phyloP scores from a whole-genome alignment of 2,888 invertebrate genomes.

The Globia sparganii region DNA sequence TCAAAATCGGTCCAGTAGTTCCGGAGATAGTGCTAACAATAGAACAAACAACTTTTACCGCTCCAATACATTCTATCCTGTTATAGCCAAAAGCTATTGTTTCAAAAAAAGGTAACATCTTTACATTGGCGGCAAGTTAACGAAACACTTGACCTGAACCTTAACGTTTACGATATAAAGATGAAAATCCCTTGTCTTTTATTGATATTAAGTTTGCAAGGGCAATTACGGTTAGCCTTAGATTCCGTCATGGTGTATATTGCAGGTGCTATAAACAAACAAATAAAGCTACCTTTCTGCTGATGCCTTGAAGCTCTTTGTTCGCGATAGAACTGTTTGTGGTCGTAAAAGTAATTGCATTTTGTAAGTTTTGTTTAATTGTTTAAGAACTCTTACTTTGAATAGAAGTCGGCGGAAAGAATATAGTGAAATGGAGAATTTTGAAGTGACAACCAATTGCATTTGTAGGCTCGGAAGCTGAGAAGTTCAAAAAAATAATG shows the following conservation, averaged over 20 bases:
- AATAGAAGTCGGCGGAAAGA: not conserved
- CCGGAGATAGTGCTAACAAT: slow-evolving; percentile 60
- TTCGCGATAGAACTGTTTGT: slow-evolving; percentile 28
- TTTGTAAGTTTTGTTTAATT: slow-evolving; percentile 38
- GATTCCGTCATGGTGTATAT: slow-evolving; percentile 66
- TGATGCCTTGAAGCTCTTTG: slow-evolving; percentile 50
- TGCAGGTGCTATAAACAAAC: slow-evolving; percentile 73
- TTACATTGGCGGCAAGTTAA: slow-evolving; percentile 60
- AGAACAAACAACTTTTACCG: slow-evolving; percentile 66
- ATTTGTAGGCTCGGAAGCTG: not conserved
- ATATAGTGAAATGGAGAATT: not conserved
- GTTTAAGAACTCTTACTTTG: not conserved
- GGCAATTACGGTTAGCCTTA: slow-evolving; percentile 53
- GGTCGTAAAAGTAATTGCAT: slow-evolving; percentile 60
- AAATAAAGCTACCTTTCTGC: slow-evolving; percentile 64
- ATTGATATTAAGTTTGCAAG: slow-evolving; percentile 21
- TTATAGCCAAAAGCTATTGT: slow-evolving; percentile 64
- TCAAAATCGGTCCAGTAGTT: slow-evolving; percentile 56
- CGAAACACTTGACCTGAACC: not conserved
- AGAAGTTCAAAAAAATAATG: not conserved
- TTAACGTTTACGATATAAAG: not conserved
- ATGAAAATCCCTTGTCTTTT: slow-evolving; percentile 11
- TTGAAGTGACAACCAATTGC: not conserved
- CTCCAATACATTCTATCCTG: slow-evolving; percentile 65
- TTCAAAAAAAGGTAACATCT: slow-evolving; percentile 62